Evolutionary conservation across 2,797 vertebrate species (phyloP).

Genomic region (Oreochromis mossambicus): DNA sequence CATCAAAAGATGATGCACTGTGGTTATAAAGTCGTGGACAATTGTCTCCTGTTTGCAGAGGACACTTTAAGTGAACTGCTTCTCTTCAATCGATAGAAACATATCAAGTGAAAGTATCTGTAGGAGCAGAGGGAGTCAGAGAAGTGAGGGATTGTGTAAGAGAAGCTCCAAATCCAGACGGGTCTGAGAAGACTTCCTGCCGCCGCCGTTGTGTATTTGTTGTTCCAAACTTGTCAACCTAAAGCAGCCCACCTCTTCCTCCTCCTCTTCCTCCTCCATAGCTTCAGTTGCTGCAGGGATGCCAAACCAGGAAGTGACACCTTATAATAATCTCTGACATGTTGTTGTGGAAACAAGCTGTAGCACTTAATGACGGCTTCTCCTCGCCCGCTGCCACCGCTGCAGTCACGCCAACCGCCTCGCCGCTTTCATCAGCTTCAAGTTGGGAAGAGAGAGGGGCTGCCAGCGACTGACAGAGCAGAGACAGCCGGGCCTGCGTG

Average conservation of each 20-base stretch:
- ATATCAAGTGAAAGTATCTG: not conserved
- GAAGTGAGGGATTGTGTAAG: not conserved
- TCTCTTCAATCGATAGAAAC: not conserved
- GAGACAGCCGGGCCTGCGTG: not conserved
- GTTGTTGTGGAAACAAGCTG: conserved; percentile 52
- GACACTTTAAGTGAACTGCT: not conserved
- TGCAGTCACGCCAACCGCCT: conserved; percentile 4
- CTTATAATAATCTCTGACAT: conserved; percentile 7
- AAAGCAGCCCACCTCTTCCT: not conserved
- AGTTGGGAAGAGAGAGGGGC: not conserved
- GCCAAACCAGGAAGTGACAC: conserved; percentile 45
- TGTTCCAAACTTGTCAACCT: not conserved
- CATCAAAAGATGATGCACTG: not conserved
- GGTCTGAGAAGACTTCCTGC: conserved; percentile 6
- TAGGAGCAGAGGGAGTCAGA: accelerated
- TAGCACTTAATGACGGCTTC: conserved; percentile 1
- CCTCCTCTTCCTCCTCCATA: not conserved
- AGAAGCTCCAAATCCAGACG: not conserved
- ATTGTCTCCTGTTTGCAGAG: not conserved
- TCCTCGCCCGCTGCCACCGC: not conserved
- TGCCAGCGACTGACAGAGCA: conserved; percentile 32
- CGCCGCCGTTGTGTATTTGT: conserved; percentile 10
- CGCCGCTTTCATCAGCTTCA: conserved; percentile 15
- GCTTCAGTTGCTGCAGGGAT: not conserved
- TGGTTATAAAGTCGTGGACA: not conserved